Evolutionary conservation across 2,797 vertebrate genomes (phyloP), one percentile per base, ranked within the genome.

Genomic region (Paratrypauchen microcephalus): DNA sequence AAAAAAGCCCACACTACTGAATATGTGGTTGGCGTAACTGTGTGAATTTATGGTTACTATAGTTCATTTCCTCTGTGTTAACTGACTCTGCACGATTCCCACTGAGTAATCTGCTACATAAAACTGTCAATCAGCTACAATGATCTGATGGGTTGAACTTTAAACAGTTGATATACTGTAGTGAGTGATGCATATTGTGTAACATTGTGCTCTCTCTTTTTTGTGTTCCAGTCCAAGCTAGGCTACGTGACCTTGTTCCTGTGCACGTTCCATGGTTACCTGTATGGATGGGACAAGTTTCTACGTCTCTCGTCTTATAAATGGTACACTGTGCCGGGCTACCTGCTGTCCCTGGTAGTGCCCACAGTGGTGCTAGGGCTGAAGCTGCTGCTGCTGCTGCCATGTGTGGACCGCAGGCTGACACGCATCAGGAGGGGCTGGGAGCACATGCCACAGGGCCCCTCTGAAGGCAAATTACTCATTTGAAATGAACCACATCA

Each of bases 361-460:
- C 96, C 97, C 0, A 94, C 94, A 6, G 69, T 86, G 1, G 93
- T 98, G 65, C 68, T 98, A 63, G 81, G 92, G 55, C 74, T 95
- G 41, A 98, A 96, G 87, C 83, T 94, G 52, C 84, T 97, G 72
- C 91, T 98, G 16, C 67, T 96, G 75, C 75, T 94, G 65, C 97
- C 97, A 0, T 97, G 95, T 39, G 48, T 98, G 65, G 95, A 97
- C 80, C 94, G 78, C 52, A 89, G 73, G 2, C 88, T 98, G 63
- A 94, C 80, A 0, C 88, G 72, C 68, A 97, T 98, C 77, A 94
- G 95, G 26, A 95, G 95, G 71, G 97, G 97, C 39, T 97, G 96
- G 96, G 96, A 97, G 81, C 93, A 93, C 71, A 87, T 80, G 0
- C 74, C 75, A 50, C 67, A 87, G 13, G 76, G 78, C 1, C 72